Conservation (phyloP, 1,140 invertebrate species). For the Lordiphosa mommai region DNA sequence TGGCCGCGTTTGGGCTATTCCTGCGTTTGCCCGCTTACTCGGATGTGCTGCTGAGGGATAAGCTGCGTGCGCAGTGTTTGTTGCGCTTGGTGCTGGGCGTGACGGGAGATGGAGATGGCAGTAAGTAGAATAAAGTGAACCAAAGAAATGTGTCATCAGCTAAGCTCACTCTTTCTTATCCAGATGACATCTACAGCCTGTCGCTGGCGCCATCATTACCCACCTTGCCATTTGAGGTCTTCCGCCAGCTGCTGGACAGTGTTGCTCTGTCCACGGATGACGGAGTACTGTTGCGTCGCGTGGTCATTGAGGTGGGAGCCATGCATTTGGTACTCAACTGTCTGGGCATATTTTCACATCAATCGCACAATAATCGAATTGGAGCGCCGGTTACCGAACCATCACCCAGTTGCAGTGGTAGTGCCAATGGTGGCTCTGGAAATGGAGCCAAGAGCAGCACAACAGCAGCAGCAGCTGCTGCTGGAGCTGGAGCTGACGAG, state of each 20-base stretch:
- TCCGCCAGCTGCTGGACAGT: constrained; percentile 89
- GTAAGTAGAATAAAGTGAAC: constrained; percentile 79
- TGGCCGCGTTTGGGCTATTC: constrained; percentile 94
- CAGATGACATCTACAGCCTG: constrained; percentile 88
- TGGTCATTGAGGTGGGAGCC: constrained; percentile 90
- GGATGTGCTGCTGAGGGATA: constrained; percentile 90
- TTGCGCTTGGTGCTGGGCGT: constrained; percentile 92
- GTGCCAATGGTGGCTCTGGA: background rate
- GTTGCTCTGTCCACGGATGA: constrained; percentile 90
- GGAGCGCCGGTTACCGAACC: constrained; percentile 62
- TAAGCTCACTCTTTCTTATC: constrained; percentile 3
- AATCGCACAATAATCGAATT: constrained; percentile 80
- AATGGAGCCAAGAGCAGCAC: background rate
- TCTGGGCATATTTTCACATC: constrained; percentile 93
- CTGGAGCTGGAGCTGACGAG: constrained; percentile 31
- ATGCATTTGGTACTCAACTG: constrained; percentile 92
- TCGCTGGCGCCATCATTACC: constrained; percentile 88
- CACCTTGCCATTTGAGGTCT: constrained; percentile 93
- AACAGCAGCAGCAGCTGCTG: constrained; percentile 2
- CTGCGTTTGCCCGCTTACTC: constrained; percentile 93
- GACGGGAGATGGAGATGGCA: constrained; percentile 93
- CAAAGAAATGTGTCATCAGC: no score
- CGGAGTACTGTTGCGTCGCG: constrained; percentile 87
- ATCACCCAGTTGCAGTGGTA: constrained; percentile 41
- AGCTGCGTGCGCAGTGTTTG: constrained; percentile 91